Evolutionary conservation across 2,113 vertebrate genomes (phyloP).

Genomic region (Dryoscopus gambensis): DNA sequence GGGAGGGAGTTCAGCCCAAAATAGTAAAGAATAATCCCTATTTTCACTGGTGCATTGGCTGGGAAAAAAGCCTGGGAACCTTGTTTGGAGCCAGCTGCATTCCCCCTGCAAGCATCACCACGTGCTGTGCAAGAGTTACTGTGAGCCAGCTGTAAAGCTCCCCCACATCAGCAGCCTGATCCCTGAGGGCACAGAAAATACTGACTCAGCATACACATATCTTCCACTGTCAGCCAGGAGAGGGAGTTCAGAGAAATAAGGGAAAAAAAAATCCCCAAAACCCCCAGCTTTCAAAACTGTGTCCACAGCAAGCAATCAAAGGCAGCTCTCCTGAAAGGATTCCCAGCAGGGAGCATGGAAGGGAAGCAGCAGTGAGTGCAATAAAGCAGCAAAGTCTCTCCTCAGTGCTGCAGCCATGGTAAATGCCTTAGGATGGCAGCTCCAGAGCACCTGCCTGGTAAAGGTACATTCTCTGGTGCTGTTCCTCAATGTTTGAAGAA

Average conservation of each 20-base stretch:
- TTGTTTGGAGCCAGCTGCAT: background rate
- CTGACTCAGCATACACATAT: background rate
- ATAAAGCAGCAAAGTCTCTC: background rate
- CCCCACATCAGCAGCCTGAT: background rate
- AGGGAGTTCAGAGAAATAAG: background rate
- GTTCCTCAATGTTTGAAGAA: background rate
- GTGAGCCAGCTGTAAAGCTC: background rate
- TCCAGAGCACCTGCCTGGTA: background rate
- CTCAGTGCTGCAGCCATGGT: background rate
- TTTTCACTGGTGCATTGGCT: background rate
- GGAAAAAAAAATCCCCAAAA: background rate
- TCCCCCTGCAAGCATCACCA: background rate
- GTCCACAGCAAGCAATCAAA: slow-evolving; percentile 1
- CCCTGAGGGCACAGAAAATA: background rate
- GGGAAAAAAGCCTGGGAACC: background rate
- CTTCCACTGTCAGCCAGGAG: background rate
- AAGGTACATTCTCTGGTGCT: background rate
- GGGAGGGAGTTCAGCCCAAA: background rate
- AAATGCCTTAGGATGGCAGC: background rate
- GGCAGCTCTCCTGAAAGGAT: background rate
- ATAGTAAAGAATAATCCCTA: background rate
- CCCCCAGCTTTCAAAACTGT: background rate
- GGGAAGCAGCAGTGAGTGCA: background rate
- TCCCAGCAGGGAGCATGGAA: background rate
- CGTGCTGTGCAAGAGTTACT: background rate